Percentiles rank a stretch among this genome's conserved stretches.
phyloP scores from a whole-genome alignment of 1,140 invertebrate genomes.

The Rhyacophila brunnea region DNA sequence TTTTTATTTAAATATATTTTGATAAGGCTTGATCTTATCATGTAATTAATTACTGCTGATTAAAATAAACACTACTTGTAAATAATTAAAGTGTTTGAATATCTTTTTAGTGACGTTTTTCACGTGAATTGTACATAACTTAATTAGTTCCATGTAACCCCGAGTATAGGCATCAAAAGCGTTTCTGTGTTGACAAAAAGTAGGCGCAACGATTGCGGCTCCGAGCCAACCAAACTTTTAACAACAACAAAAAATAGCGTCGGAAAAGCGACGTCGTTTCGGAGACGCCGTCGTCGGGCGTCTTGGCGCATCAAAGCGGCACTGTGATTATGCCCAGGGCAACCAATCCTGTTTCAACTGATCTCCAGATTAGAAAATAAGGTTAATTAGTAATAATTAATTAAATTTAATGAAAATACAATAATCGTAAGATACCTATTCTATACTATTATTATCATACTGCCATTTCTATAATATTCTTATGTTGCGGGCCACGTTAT shows the following conservation, averaged over 20 bases:
- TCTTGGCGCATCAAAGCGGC: slow-evolving; percentile 35
- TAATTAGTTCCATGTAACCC: too few relatives aligned
- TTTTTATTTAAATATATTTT: too few relatives aligned
- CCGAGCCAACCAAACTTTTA: background rate
- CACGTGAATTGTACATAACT: too few relatives aligned
- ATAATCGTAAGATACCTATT: too few relatives aligned
- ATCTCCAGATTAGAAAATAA: slow-evolving; percentile 34
- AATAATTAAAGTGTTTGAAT: too few relatives aligned
- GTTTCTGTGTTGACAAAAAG: slow-evolving; percentile 31
- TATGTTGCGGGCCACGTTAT: too few relatives aligned
- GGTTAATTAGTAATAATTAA: slow-evolving; percentile 8
- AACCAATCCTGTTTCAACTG: slow-evolving; percentile 33
- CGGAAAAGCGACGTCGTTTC: background rate
- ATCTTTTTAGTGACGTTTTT: too few relatives aligned
- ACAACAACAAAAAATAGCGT: background rate
- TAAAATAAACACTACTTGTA: too few relatives aligned
- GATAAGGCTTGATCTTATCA: too few relatives aligned
- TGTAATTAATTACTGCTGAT: too few relatives aligned
- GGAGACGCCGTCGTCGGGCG: slow-evolving; percentile 14
- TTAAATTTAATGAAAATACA: background rate
- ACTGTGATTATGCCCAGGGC: slow-evolving; percentile 35
- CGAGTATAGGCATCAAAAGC: slow-evolving; percentile 15
- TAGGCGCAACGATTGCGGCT: slow-evolving; percentile 10
- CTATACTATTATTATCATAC: too few relatives aligned
- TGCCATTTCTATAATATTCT: too few relatives aligned